Percentiles rank a stretch among this genome's conserved stretches.
Conservation (phyloP, 2,888 invertebrate species). For the Hirtodrosophila histrioides region DNA sequence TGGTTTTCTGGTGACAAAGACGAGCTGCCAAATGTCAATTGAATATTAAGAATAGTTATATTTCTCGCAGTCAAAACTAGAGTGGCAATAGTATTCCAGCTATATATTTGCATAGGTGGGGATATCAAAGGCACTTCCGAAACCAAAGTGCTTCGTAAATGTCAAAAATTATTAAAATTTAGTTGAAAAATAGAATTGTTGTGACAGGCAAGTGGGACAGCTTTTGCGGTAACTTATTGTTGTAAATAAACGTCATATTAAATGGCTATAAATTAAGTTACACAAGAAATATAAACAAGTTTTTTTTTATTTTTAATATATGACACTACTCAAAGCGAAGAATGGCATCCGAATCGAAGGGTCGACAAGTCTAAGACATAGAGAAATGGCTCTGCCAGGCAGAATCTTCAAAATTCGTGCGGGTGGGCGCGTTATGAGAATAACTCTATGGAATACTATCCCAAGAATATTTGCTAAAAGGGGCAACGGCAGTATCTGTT, state of each 20-base stretch:
- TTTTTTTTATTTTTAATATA: constrained; percentile 24
- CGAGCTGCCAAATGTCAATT: too few species aligned
- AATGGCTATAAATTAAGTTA: constrained; percentile 63
- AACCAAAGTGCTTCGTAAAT: constrained; percentile 30
- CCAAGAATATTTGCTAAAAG: constrained; percentile 48
- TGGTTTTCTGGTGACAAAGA: too few species aligned
- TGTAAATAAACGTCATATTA: constrained; percentile 67
- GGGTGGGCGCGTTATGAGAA: constrained; percentile 53
- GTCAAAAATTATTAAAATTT: constrained; percentile 43
- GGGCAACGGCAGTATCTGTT: constrained; percentile 22
- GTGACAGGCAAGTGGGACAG: constrained; percentile 42
- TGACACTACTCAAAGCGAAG: constrained; percentile 44
- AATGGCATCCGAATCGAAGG: constrained; percentile 29
- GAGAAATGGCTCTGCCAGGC: constrained; percentile 34
- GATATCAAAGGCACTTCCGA: constrained; percentile 9
- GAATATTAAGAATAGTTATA: too few species aligned
- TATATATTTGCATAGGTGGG: too few species aligned
- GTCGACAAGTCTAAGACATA: constrained; percentile 28
- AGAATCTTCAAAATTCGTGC: constrained; percentile 16
- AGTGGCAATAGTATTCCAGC: too few species aligned
- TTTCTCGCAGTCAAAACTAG: too few species aligned
- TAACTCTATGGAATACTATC: constrained; percentile 18
- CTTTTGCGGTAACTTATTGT: constrained; percentile 57
- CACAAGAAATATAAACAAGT: constrained; percentile 44
- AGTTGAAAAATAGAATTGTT: constrained; percentile 41